Evolutionary conservation across 2,888 invertebrate species (phyloP), one percentile per base, ranked within the genome.

Genomic region (Orthonevra nobilis): DNA sequence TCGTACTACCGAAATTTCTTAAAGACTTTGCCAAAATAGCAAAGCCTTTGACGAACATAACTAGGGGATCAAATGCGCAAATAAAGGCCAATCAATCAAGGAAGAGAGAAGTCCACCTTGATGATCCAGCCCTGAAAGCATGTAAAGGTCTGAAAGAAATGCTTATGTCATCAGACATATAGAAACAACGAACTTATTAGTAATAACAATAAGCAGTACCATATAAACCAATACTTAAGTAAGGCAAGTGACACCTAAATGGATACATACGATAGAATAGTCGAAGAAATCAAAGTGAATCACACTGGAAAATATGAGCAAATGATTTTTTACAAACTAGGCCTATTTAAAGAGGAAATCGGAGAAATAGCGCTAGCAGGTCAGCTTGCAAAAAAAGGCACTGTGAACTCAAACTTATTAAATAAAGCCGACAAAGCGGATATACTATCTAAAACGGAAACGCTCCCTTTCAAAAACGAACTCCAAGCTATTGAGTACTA

Each of bases 391-490:
- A 74, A 66, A 20, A 63, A 30, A 42, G 48, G 69, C 38, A 74
- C 77, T n/a, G 68, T 68, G 1, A 48, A 77, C 32, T 60, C 75
- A 0, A 26, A n/a, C 0, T 52, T 81, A 36, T 30, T 75, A 28
- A 72, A 70, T 9, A 75, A 77, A 40, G 63, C 20, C 9, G 68
- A 73, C n/a, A 79, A 79, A 7, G 38, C 26, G 2, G 66, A 81
- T 23, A 68, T 75, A 10, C n/a, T 75, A 6, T 56, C 63, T 1
- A 61, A 66, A 75, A 81, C 56, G 1, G 58, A 74, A 48, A 79
- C 66, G n/a, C n/a, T n/a, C n/a, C n/a, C n/a, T n/a, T n/a, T n/a
- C n/a, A n/a, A n/a, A n/a, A n/a, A n/a, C n/a, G n/a, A n/a, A n/a
- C n/a, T n/a, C n/a, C n/a, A n/a, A n/a, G n/a, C n/a, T n/a, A n/a